Percentiles rank a stretch among this genome's conserved stretches.
These are phyloP conservation scores for Masticophis lateralis DNA, from an alignment of 2,797 vertebrate genomes.

Conservation along the genomic window DNA sequence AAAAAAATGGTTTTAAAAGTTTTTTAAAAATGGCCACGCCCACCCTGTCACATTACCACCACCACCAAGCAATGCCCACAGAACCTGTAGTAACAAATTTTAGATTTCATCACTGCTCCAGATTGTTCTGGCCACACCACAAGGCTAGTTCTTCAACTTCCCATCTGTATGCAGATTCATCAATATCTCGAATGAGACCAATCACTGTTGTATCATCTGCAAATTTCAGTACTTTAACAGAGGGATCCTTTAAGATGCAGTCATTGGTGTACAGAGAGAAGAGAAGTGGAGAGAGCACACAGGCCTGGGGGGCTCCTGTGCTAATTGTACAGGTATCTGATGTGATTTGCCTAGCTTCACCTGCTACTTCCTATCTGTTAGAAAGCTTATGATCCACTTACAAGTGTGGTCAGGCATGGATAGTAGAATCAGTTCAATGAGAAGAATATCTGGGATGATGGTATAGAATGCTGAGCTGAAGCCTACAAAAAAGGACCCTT, in stretches of 20 bases:
- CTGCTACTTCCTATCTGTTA: background rate
- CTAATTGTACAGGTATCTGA: background rate
- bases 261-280: background rate
- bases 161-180: background rate
- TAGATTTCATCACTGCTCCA: background rate
- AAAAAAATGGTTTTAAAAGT: too few species aligned
- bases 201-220: background rate
- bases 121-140: background rate
- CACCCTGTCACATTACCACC: too few species aligned
- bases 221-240: background rate
- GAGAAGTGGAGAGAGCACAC: background rate
- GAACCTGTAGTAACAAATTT: too few species aligned
- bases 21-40: too few species aligned
- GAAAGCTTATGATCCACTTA: background rate
- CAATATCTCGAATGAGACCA: background rate
- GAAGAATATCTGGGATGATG: background rate
- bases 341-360: background rate
- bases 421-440: background rate
- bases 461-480: background rate
- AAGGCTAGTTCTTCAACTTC: background rate
- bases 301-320: background rate
- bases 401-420: background rate
- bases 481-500: background rate
- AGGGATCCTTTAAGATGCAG: background rate
- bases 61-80: too few species aligned